Evolutionary conservation across 2,113 vertebrate genomes (phyloP), one percentile per base, ranked within the genome.

Genomic region (Neofelis nebulosa): DNA sequence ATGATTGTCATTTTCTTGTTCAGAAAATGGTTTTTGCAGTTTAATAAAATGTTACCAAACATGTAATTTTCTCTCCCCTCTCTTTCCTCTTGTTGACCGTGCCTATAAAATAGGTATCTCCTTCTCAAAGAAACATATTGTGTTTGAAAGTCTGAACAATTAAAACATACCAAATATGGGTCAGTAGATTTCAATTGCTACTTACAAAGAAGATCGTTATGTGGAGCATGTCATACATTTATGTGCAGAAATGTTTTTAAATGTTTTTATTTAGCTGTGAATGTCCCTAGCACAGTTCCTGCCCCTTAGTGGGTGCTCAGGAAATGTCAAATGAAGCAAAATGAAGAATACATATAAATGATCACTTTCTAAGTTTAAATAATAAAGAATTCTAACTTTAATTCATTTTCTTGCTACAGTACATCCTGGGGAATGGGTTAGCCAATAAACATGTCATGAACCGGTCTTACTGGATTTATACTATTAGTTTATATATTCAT

Each of bases 1-100:
- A 88, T n/a, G 48, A 94, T 95, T 97, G 91, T 74, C 38, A 16
- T 36, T 96, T 89, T 97, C 79, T 97, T 97, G 71, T 57, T 63
- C 29, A 93, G 79, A 80, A 95, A 97, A 79, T 38, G 83, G 88
- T 95, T 98, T 76, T 93, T 96, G 55, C 18, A 52, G 80, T 94
- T 93, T 94, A 85, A 88, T 80, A 65, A 81, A 91, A 83, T 84
- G 74, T 81, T 88, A 50, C 13, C 55, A 76, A 73, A 55, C n/a
- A 18, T 63, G 74, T 4, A 27, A 73, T 87, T 96, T 94, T 71
- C 23, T 93, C 4, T 57, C 7, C 0, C 13, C 1, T 61, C 12
- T 65, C 41, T 81, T n/a, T 81, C 36, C 16, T 4, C 12, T 65
- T 93, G 16, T 63, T 96, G 73, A 82, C 27, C 61, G 93, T 27